Evolutionary conservation across 2,888 invertebrate genomes (phyloP).

Genomic region (Cancer borealis): DNA sequence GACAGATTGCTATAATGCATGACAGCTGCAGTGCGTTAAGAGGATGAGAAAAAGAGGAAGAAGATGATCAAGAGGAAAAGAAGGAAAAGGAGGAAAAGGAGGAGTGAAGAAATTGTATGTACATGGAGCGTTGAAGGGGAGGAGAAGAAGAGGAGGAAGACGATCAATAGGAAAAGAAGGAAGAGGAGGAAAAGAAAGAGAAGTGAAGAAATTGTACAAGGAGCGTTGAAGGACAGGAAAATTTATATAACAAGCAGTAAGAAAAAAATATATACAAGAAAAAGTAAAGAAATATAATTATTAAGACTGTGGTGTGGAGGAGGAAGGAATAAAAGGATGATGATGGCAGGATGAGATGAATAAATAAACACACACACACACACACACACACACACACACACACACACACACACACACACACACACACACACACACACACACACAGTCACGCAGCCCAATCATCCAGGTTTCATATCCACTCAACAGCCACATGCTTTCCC

Average conservation of each 20-base stretch:
- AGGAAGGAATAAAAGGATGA: background rate
- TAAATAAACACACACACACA: background rate
- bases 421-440: background rate
- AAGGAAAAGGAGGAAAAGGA: background rate
- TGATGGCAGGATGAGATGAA: background rate
- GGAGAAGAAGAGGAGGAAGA: too few relatives aligned
- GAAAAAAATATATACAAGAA: background rate
- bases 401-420: background rate
- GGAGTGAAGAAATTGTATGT: background rate
- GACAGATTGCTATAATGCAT: constrained; percentile 27
- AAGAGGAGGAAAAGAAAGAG: background rate
- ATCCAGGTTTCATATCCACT: background rate
- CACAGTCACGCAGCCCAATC: background rate
- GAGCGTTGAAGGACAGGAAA: background rate
- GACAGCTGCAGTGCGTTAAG: background rate
- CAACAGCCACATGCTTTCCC: background rate
- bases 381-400: background rate
- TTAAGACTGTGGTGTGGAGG: background rate
- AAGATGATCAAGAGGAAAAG: background rate
- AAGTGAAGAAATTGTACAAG: background rate
- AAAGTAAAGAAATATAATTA: background rate
- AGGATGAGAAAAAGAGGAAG: background rate
- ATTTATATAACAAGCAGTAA: background rate
- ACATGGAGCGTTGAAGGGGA: background rate
- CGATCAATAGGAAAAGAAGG: background rate